Evolutionary conservation across 2,888 invertebrate species (phyloP), one percentile per base, ranked within the genome.

Genomic region (Omphaloscelis lunosa): DNA sequence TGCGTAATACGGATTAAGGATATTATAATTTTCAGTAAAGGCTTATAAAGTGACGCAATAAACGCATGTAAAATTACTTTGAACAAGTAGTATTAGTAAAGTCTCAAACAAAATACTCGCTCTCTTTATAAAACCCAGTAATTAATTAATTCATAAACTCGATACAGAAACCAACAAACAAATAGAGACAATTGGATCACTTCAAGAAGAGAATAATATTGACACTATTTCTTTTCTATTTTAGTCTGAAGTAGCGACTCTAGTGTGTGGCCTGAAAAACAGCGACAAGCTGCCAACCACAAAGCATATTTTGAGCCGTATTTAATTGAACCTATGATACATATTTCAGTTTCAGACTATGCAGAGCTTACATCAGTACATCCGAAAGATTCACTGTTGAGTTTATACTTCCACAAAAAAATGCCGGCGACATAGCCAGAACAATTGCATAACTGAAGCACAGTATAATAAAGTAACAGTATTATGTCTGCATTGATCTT

Each of bases 181-280:
- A 20, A 69, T 23, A 34, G 17, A 41, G 41, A 15, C 8, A 34
- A 11, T n/a, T 45, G 65, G n/a, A 56, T 59, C 27, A 34, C 17
- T 58, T 34, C n/a, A 62, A n/a, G 23, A 34, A 65, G 34, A 82
- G 59, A 79, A 84, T 73, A 84, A 70, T 69, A 84, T 73, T 66
- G 80, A 73, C 69, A 80, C 73, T 73, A 70, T 84, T 82, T 79
- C 17, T 77, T 59, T 59, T 48, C 62, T 56, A 83, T 56, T 83
- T 41, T 66, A 66, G 69, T 70, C 62, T 68, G 23, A 39, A 79
- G 45, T 70, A 45, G 12, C 45, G 58, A 59, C 63, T 20, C 29
- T 39, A 63, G 56, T 45, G 56, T 69, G 51, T 41, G 73, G 80
- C 65, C 56, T 1, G 12, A 66, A 20, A 58, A 56, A 1, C 17